phyloP scores from a whole-genome alignment of 2,888 invertebrate genomes.

The Tipula unca region DNA sequence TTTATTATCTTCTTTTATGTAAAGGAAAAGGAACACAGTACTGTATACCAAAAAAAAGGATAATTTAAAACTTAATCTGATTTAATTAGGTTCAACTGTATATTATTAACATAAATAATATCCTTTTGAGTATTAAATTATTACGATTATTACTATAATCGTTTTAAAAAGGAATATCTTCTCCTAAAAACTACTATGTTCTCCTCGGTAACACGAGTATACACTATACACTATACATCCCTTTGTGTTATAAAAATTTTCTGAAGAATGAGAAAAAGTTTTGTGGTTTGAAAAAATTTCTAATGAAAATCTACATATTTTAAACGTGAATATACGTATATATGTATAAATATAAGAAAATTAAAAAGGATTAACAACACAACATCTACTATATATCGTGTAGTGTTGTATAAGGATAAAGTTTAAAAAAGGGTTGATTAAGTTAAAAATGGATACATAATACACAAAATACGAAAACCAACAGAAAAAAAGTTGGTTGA shows the following conservation, averaged over 20 bases:
- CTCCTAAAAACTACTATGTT: neutral
- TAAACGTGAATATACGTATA: neutral
- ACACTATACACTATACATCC: neutral
- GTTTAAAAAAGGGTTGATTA: neutral
- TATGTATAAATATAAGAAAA: neutral
- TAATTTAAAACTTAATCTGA: conserved; percentile 8
- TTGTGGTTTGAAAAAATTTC: conserved; percentile 2
- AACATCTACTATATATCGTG: neutral
- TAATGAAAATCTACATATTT: neutral
- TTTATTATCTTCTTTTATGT: conserved; percentile 8
- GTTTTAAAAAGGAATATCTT: neutral
- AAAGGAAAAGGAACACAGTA: neutral
- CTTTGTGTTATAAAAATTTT: neutral
- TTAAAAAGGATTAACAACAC: neutral
- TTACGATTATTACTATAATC: neutral
- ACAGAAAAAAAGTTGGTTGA: neutral
- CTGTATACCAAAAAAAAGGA: neutral
- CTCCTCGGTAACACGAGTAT: neutral
- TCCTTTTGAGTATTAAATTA: neutral
- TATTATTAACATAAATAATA: conserved; percentile 4
- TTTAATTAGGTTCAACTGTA: conserved; percentile 14
- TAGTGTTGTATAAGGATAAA: neutral
- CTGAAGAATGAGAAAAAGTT: neutral
- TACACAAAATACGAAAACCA: neutral
- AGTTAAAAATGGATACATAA: neutral